Base-by-base conservation (phyloP, 2,888 invertebrate species). In the Drosophila prolongata region DNA sequence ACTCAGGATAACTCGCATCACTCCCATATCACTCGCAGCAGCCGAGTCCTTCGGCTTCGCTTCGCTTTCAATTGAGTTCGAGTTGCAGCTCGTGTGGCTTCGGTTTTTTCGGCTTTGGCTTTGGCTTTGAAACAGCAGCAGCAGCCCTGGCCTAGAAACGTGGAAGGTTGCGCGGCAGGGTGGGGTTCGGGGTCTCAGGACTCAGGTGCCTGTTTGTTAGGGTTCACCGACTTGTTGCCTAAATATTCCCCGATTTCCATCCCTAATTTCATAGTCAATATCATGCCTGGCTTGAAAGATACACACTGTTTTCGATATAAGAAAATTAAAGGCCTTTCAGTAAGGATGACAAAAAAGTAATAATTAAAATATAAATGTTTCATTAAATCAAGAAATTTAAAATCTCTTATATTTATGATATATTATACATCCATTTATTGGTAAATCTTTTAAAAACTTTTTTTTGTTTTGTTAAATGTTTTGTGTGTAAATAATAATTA, bases 71-170 rank as follows among this genome's bases (percentile, higher is more conserved):
- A 65, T 49, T 59, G 14, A 59, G 58, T 59, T 59, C 59, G 58
- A 59, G 58, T 59, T 73, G 38, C 66, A 50, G 69, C 38, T 70
- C 69, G 70, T 50, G 61, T 19, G 37, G 64, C 56, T 65, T 71
- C 75, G 71, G 67, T 53, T 55, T 42, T 68, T 71, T 62, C 27
- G 35, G 43, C 60, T 59, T 71, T 74, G 75, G 61, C 62, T 62
- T 71, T 69, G 68, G 62, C 44, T 67, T 68, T 66, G 67, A 56
- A 75, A 56, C 65, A 56, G 19, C 47, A 50, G 52, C 76, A 56
- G 64, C 76, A 87, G 66, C 87, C 89, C 82, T 86, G 85, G 87
- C 84, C 90, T 86, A 86, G 84, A 85, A 88, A 83, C 72, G 67
- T 66, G 70, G 50, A 53, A 50, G 67, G 10, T 37, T 24, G 54